Evolutionary conservation across 1,140 invertebrate genomes (phyloP).

Genomic region (Drosophila suzukii): DNA sequence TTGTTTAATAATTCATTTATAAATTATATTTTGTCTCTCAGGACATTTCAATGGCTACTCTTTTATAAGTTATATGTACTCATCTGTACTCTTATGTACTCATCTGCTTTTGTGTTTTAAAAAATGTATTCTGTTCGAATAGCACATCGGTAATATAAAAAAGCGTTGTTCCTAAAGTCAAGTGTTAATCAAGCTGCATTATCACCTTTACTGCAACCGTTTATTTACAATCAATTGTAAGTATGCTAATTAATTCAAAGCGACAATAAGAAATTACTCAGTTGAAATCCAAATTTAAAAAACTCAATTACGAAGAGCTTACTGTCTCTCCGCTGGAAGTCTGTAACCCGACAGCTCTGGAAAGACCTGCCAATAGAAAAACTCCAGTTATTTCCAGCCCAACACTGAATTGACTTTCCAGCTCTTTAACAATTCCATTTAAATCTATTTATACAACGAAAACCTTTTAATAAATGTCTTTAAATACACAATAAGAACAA

Average conservation of each 20-base stretch:
- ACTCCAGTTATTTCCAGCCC: conserved; percentile 1
- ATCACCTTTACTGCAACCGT: too few relatives aligned
- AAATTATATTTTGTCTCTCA: neutral
- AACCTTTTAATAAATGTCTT: conserved; percentile 45
- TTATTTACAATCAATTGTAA: too few relatives aligned
- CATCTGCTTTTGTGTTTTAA: too few relatives aligned
- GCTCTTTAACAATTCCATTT: neutral
- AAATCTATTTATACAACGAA: conserved; percentile 41
- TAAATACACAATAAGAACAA: conserved; percentile 40
- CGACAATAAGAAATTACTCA: neutral
- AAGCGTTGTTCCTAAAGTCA: too few relatives aligned
- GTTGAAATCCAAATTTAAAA: too few relatives aligned
- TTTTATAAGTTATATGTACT: too few relatives aligned
- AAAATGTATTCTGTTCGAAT: too few relatives aligned
- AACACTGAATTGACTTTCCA: conserved; percentile 4
- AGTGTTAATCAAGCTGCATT: too few relatives aligned
- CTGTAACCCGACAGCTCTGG: neutral
- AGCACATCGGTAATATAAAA: too few relatives aligned
- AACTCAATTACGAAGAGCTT: too few relatives aligned
- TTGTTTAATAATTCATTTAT: neutral
- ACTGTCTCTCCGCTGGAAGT: neutral
- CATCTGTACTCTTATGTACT: too few relatives aligned
- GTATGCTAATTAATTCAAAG: neutral
- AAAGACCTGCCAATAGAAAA: neutral
- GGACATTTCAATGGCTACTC: too few relatives aligned